These are phyloP conservation scores for Anisognathus igniventris DNA, from an alignment of 2,797 vertebrate species.

Conservation along the genomic window DNA sequence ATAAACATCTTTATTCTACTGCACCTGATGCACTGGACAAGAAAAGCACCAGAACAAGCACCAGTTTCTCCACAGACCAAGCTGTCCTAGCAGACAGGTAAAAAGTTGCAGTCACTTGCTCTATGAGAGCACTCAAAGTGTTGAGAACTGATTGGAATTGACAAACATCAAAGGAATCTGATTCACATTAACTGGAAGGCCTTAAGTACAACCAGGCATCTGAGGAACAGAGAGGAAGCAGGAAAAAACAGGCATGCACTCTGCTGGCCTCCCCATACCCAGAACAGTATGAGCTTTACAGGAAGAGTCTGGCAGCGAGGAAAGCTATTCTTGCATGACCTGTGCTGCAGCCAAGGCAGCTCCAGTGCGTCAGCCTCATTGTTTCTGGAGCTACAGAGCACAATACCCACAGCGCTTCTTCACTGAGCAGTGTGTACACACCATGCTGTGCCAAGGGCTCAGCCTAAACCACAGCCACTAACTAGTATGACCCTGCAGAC, in stretches of 20 bases:
- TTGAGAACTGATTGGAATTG: not conserved
- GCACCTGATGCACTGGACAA: not conserved
- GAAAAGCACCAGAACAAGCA: not conserved
- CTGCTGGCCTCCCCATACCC: not conserved
- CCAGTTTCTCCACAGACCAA: not conserved
- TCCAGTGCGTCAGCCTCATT: constrained; percentile 20
- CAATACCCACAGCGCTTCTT: constrained; percentile 8
- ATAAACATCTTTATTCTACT: not conserved
- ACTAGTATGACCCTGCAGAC: not conserved
- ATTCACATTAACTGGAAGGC: not conserved
- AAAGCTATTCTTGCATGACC: not conserved
- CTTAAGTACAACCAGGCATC: not conserved
- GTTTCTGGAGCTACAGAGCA: constrained; percentile 45
- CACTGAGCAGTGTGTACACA: not conserved
- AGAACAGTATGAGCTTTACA: not conserved
- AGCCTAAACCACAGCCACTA: not conserved
- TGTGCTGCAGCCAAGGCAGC: not conserved
- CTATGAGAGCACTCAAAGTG: not conserved
- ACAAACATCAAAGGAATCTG: not conserved
- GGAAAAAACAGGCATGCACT: not conserved
- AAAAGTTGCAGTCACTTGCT: not conserved
- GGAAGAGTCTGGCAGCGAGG: constrained; percentile 4
- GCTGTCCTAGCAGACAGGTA: not conserved
- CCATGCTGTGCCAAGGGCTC: not conserved
- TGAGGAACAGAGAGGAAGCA: not conserved